Evolutionary conservation across 2,113 vertebrate species (phyloP).

Genomic region (Psittacus erithacus): DNA sequence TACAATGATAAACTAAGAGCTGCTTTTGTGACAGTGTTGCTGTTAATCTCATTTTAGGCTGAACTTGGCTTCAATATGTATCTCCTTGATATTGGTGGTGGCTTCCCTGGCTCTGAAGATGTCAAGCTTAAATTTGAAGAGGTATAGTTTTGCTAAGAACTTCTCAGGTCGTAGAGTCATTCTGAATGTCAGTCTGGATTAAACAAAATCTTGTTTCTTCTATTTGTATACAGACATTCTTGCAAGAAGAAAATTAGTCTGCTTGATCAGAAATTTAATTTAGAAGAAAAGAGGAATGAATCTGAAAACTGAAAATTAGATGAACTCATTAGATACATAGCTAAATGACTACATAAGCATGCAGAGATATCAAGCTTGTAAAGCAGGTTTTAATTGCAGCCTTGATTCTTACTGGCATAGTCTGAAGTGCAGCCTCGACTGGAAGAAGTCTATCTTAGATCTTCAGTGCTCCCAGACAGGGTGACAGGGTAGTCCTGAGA

Average conservation of each 20-base stretch:
- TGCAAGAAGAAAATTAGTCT: background rate
- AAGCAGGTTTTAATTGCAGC: background rate
- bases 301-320: background rate
- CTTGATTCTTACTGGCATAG: background rate
- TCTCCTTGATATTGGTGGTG: conserved; percentile 95
- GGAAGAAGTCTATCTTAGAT: background rate
- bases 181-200: background rate
- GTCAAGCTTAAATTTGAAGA: conserved; percentile 95
- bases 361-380: background rate
- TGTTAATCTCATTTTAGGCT: conserved; percentile 69
- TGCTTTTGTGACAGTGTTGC: background rate
- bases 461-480: background rate
- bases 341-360: background rate
- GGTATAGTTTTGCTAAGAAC: conserved; percentile 71
- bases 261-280: background rate
- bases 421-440: background rate
- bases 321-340: background rate
- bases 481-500: background rate
- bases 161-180: background rate
- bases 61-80: conserved; percentile 92
- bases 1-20: background rate
- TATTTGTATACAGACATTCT: background rate
- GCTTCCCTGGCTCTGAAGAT: conserved; percentile 97
- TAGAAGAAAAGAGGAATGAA: background rate
- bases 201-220: background rate